A percentile compares a stretch with the other conserved stretches of the same genome.
phyloP scores from a whole-genome alignment of 2,888 invertebrate genomes.

The Papilio protenor region DNA sequence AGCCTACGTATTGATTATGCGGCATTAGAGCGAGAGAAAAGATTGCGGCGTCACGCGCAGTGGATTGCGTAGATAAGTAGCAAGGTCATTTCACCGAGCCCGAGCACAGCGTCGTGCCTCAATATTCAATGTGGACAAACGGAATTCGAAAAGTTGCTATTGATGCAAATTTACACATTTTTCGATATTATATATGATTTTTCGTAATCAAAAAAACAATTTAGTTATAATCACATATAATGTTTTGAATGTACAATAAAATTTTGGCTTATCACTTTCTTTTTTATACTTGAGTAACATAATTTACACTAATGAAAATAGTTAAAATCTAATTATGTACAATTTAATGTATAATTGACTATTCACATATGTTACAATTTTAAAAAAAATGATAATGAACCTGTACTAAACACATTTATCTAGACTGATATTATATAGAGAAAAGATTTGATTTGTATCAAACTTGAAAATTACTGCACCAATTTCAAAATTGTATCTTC shows the following conservation, averaged over 20 bases:
- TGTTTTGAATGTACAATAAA: not conserved
- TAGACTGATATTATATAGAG: not conserved
- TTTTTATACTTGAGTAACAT: not conserved
- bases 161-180: not conserved
- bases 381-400: too few species aligned
- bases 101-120: constrained; percentile 51
- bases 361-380: not conserved
- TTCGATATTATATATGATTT: not conserved
- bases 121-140: not conserved
- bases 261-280: not conserved
- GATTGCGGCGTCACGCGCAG: constrained; percentile 54
- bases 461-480: not conserved
- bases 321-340: not conserved
- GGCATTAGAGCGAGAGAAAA: constrained; percentile 61
- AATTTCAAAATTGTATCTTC: not conserved
- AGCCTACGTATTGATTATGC: constrained; percentile 64
- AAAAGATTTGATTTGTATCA: not conserved
- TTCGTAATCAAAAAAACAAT: not conserved
- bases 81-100: constrained; percentile 73
- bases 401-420: too few species aligned
- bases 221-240: not conserved
- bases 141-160: not conserved
- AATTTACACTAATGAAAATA: not conserved
- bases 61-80: constrained; percentile 70
- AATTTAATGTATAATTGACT: not conserved